Percentiles rank a stretch among this genome's conserved stretches.
Evolutionary conservation across 2,797 vertebrate genomes (phyloP).

Genomic region (Eulemur rubriventer): DNA sequence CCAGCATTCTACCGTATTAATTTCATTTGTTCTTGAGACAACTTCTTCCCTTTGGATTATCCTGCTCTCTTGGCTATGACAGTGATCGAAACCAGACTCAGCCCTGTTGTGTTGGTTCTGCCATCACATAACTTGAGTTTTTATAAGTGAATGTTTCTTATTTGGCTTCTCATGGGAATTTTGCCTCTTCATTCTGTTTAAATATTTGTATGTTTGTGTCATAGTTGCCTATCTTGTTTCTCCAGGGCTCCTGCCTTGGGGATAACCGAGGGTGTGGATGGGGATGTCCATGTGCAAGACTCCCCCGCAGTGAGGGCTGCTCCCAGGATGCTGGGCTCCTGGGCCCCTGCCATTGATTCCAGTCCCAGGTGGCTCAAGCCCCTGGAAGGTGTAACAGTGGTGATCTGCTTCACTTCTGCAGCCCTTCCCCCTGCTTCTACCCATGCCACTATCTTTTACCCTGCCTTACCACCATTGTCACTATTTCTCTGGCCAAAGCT

Average conservation of each 20-base stretch:
- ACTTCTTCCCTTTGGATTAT: not conserved
- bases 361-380: not conserved
- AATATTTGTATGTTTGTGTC: constrained; percentile 10
- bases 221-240: not conserved
- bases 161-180: constrained; percentile 53
- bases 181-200: constrained; percentile 34
- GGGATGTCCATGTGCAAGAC: not conserved
- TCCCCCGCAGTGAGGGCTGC: not conserved
- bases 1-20: not conserved
- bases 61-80: not conserved
- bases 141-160: not conserved
- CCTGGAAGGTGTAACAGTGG: not conserved
- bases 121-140: not conserved
- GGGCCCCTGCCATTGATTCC: not conserved
- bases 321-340: not conserved
- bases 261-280: not conserved
- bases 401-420: not conserved
- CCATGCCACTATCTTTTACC: not conserved
- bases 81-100: not conserved
- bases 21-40: not conserved
- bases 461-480: not conserved
- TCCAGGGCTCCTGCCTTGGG: not conserved
- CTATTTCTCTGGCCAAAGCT: not conserved
- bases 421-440: not conserved
- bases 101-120: not conserved